Base-by-base conservation (phyloP, 2,113 vertebrate species). In the Gorsachius goisagi region DNA sequence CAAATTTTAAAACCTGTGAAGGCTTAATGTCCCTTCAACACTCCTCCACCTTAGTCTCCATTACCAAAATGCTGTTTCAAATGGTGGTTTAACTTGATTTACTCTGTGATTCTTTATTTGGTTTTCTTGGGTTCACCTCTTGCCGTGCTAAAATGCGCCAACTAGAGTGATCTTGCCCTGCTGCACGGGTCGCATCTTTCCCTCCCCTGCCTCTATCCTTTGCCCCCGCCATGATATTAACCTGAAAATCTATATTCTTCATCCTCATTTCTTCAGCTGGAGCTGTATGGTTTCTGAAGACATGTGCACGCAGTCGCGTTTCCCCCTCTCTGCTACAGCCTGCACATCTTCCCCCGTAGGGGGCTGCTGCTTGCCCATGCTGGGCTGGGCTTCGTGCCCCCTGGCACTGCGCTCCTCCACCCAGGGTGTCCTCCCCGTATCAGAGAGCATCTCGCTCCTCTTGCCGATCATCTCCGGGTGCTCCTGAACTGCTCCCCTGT, bases 231-330 rank as follows among this genome's bases (percentile, higher is more conserved):
- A 15, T 9, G 11, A 7, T 74, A 52, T 3, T 78, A 27, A 67
- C 47, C 50, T 75, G 44, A 75, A 85, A 55, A 71, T 53, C 26
- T 33, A 2, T 32, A 15, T 9, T 6, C 22, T 52, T 75, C 62
- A 47, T 18, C 79, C 44, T 53, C 56, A 24, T 47, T 37, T 58
- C 49, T 71, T 52, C 63, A 72, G 10, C 37, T 64, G 63, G 64
- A 53, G 76, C 60, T 47, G 24, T 19, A 12, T 33, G 55, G 12
- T 63, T 26, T 58, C 56, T 62, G 33, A 28, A 35, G 23, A 32
- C 20, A 4, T 3, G 3, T 1, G 9, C 10, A 32, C 6, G 12
- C 32, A 15, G 39, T 7, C 2, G 4, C 2, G 0, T 67, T 49
- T 60, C 14, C 18, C 26, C 12, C 4, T 44, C 53, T 33, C 59